These are phyloP conservation scores for Chouioia cunea DNA, from an alignment of 2,888 invertebrate species.

Conservation along the genomic window DNA sequence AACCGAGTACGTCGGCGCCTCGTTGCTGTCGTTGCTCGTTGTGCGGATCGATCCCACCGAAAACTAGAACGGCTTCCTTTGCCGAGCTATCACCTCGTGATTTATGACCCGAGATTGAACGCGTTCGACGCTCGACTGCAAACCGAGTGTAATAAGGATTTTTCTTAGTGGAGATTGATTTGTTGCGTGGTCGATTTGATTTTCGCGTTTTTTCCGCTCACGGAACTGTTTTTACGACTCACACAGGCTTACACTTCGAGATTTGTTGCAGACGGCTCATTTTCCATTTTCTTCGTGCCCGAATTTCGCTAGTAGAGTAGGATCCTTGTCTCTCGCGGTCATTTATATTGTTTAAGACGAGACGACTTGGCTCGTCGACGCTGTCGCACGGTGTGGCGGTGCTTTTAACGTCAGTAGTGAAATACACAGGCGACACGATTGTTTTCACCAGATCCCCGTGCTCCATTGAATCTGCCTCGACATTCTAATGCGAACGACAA, in stretches of 20 bases:
- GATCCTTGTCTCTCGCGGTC: not conserved
- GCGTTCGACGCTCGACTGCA: too few species aligned
- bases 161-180: too few species aligned
- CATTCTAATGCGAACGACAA: too few species aligned
- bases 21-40: conserved; percentile 72
- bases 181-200: too few species aligned
- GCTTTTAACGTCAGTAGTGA: conserved; percentile 54
- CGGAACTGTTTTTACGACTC: conserved; percentile 26
- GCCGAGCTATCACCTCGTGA: too few species aligned
- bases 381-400: conserved; percentile 53
- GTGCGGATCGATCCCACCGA: conserved; percentile 80
- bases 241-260: conserved; percentile 39
- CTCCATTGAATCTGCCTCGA: not conserved
- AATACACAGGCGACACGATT: conserved; percentile 56
- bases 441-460: conserved; percentile 33
- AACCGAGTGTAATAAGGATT: not conserved
- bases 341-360: conserved; percentile 48
- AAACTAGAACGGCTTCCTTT: conserved; percentile 74
- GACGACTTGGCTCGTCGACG: conserved; percentile 54
- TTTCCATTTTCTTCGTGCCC: conserved; percentile 34
- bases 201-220: not conserved
- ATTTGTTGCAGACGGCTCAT: conserved; percentile 4
- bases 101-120: too few species aligned
- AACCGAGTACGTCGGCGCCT: conserved; percentile 74
- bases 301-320: conserved; percentile 34